phyloP scores from a whole-genome alignment of 2,113 vertebrate species.

The Antidorcas marsupialis region DNA sequence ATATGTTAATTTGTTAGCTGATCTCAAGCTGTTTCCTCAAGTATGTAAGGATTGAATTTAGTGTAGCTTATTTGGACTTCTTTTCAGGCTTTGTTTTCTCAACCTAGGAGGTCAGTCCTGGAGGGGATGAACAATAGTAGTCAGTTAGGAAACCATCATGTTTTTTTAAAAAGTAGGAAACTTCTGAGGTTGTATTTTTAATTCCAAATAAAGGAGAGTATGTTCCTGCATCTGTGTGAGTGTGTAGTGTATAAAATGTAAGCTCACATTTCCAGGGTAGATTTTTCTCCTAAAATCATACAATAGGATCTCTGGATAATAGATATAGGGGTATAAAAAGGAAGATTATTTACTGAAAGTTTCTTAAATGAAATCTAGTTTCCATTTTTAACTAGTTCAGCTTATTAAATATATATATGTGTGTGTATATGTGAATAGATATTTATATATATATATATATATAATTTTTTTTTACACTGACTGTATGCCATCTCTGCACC shows the following conservation, averaged over 20 bases:
- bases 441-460: background rate
- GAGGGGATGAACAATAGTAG: background rate
- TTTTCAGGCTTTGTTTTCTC: constrained; percentile 54
- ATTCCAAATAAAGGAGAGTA: background rate
- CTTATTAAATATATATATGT: background rate
- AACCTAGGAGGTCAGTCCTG: constrained; percentile 44
- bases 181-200: constrained; percentile 37
- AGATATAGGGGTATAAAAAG: background rate
- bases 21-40: constrained; percentile 40
- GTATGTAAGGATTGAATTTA: constrained; percentile 52
- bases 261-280: background rate
- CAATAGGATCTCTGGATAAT: background rate
- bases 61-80: constrained; percentile 55
- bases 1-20: constrained; percentile 34
- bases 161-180: constrained; percentile 22
- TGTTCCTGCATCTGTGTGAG: background rate
- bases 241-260: background rate
- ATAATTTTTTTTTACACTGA: background rate
- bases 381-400: background rate
- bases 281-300: background rate
- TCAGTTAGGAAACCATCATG: background rate
- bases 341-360: background rate
- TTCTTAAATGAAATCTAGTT: constrained; percentile 4
- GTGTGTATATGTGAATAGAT: background rate
- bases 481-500: background rate